These are phyloP conservation scores for Periophthalmus modestus DNA, from an alignment of 2,113 vertebrate species.

Conservation along the genomic window DNA sequence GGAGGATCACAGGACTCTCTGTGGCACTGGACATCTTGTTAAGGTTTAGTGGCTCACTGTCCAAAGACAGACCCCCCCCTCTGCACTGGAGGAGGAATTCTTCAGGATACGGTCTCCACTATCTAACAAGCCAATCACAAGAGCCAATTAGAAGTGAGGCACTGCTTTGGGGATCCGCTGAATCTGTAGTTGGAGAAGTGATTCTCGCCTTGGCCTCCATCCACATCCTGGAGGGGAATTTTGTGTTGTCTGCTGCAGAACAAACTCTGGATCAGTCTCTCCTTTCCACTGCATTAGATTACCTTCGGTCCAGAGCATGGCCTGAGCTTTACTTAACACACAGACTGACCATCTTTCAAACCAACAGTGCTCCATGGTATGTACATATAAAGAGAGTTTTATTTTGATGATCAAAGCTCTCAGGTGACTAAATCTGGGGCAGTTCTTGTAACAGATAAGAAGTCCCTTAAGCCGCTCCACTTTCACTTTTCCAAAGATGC, in stretches of 20 bases:
- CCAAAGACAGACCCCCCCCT: conserved; percentile 67
- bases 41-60: conserved; percentile 62
- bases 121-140: conserved; percentile 79
- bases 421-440: neutral
- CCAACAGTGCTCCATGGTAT: neutral
- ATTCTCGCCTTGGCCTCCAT: conserved; percentile 56
- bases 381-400: neutral
- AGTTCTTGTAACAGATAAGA: conserved; percentile 1
- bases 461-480: neutral
- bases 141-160: conserved; percentile 76
- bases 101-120: conserved; percentile 61
- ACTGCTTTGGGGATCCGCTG: conserved; percentile 68
- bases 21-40: conserved; percentile 69
- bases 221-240: conserved; percentile 60
- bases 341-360: conserved; percentile 51
- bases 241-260: conserved; percentile 56
- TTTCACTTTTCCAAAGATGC: neutral
- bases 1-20: conserved; percentile 62
- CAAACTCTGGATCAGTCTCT: conserved; percentile 71
- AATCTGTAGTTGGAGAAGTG: conserved; percentile 64
- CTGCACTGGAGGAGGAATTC: conserved; percentile 67
- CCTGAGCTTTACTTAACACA: conserved; percentile 62
- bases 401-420: neutral
- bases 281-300: conserved; percentile 67
- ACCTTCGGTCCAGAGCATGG: conserved; percentile 64